Evolutionary conservation across 1,140 invertebrate species (phyloP), one percentile per base, ranked within the genome.

Genomic region (Eriosoma lanigerum): DNA sequence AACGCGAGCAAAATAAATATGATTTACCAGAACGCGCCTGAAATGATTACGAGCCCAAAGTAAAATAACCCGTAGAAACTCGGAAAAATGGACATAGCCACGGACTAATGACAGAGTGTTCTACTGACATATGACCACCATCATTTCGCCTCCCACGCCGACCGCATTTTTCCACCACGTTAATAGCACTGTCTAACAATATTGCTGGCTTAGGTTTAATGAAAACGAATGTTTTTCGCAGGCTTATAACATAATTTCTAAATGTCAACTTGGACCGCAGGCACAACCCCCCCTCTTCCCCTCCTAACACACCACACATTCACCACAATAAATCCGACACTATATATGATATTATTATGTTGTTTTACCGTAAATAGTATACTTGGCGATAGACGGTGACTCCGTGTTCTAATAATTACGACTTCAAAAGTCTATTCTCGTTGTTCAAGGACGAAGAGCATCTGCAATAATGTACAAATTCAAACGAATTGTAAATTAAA

Each of bases 201-300:
- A 73, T 54, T 29, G 50, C 48, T 9, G 46, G 26, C 12, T 73
- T 73, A 54, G 8, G 46, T 50, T n/a, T 73, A 73, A 73, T 52
- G 70, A 54, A 73, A 73, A 73, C 26, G 24, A 73, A 73, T 73
- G 70, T 73, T 56, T 64, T 52, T 52, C 48, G n/a, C 6, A 15
- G 70, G 70, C 26, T 73, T 73, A 73, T 26, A 73, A 54, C 46
- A 73, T n/a, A 73, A 73, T 73, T 73, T 54, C 19, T 0, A 73
- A 73, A 52, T 73, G 48, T 73, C 70, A 73, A 73, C 70, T 13
- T 50, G 21, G 6, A 9, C 44, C 38, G 26, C 44, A 5, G 6
- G 3, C 3, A n/a, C 46, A n/a, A n/a, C n/a, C n/a, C n/a, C n/a
- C n/a, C n/a, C n/a, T n/a, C n/a, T n/a, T n/a, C n/a, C n/a, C n/a